Conservation (phyloP, 2,888 invertebrate species). For the Amblyteles armatorius region DNA sequence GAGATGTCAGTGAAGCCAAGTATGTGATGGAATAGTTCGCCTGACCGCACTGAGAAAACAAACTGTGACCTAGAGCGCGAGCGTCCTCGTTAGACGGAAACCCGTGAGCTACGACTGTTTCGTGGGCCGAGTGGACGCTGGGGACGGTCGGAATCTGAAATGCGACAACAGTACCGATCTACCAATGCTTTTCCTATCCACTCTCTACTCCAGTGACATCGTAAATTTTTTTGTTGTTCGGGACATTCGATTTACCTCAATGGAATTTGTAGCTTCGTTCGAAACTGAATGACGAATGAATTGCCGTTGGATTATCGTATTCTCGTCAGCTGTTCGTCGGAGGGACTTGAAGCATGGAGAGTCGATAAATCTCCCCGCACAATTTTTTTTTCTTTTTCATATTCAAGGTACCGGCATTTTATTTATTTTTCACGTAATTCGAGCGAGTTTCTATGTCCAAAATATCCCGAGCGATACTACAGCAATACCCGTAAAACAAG, state of each 20-base stretch:
- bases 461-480: neutral
- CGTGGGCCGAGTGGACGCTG: slow-evolving; percentile 5
- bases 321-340: no score
- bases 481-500: neutral
- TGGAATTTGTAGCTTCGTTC: slow-evolving; percentile 57
- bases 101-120: neutral
- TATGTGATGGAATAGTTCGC: slow-evolving; percentile 47
- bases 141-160: slow-evolving; percentile 52
- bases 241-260: slow-evolving; percentile 49
- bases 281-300: neutral
- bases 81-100: slow-evolving; percentile 50
- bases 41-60: slow-evolving; percentile 60
- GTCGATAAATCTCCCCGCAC: no score
- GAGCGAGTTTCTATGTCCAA: neutral
- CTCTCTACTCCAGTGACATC: neutral
- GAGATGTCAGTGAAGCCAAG: slow-evolving; percentile 6
- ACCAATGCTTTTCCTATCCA: neutral
- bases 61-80: slow-evolving; percentile 37
- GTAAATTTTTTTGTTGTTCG: slow-evolving; percentile 9
- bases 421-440: neutral
- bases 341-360: no score
- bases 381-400: no score
- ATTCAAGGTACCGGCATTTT: no score
- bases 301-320: no score
- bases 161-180: slow-evolving; percentile 43